Evolutionary conservation across 2,113 vertebrate genomes (phyloP), one percentile per base, ranked within the genome.

Genomic region (Scatophagus argus): DNA sequence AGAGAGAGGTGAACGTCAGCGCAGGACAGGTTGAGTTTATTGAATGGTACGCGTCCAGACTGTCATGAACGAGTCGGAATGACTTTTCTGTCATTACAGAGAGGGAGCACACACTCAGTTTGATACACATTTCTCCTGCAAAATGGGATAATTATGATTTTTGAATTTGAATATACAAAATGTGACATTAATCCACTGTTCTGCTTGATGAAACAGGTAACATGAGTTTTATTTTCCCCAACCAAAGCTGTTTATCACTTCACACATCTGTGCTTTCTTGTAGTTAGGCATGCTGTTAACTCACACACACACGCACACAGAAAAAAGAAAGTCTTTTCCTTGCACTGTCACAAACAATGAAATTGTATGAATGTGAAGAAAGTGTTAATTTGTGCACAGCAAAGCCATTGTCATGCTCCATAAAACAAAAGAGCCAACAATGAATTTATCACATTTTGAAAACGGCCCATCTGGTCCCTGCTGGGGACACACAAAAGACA

Each of bases 401-500:
- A n/a, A 67, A 23, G 66, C 73, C 44, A 59, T 74, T 83, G 67
- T 77, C 56, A 49, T 34, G 64, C 77, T 66, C 83, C 78, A 70
- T 67, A 74, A 88, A 81, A 79, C 62, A 70, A 77, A 79, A 68
- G 44, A 74, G 58, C 39, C 5, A 3, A 77, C 49, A 82, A 83
- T 38, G 64, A 56, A 80, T 81, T 1, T 69, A 81, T 86, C 62
- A 77, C 79, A 55, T 75, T 77, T 47, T 77, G 59, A 76, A 74
- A 86, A 71, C 6, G 3, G 67, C 56, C 79, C 82, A 89, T 89
- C 79, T 89, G 81, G 69, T 82, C 61, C 70, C 46, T 32, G 41
- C 49, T 47, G 21, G 58, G 76, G 74, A 89, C 64, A 77, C 80
- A 83, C 14, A 55, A 49, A 39, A 43, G 27, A 41, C 31, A 21